A percentile compares a stretch with the other conserved stretches of the same genome.
phyloP scores from a whole-genome alignment of 1,140 invertebrate genomes.

The Drosophila grimshawi region DNA sequence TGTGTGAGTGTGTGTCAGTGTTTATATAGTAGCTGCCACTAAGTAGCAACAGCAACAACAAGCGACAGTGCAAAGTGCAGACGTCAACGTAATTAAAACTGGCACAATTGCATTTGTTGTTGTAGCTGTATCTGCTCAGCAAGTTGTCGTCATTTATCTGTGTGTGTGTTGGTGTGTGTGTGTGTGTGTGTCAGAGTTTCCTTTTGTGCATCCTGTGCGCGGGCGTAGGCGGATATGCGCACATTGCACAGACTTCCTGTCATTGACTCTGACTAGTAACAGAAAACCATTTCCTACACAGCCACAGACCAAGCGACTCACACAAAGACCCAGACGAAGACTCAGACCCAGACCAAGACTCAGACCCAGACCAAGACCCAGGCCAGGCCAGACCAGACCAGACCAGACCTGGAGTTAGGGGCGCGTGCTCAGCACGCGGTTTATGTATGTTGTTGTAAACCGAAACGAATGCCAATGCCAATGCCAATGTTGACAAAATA shows the following conservation, averaged over 20 bases:
- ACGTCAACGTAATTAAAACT: conserved; percentile 57
- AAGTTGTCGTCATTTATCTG: conserved; percentile 59
- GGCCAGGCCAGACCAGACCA: conserved; percentile 10
- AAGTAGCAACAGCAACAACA: conserved; percentile 60
- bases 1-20: conserved; percentile 37
- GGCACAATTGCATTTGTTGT: conserved; percentile 42
- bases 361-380: conserved; percentile 20
- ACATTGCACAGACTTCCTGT: conserved; percentile 75
- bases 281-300: conserved; percentile 71
- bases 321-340: conserved; percentile 5
- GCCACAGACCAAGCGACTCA: not conserved
- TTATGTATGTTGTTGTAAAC: conserved; percentile 2
- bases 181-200: conserved; percentile 51
- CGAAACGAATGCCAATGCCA: conserved; percentile 41
- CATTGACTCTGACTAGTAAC: conserved; percentile 75
- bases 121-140: conserved; percentile 45
- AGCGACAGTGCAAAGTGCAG: conserved; percentile 59
- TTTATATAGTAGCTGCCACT: conserved; percentile 71
- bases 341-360: conserved; percentile 24
- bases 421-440: conserved; percentile 65
- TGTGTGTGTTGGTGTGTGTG: conserved; percentile 19
- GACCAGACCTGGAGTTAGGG: conserved; percentile 6
- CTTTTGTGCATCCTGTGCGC: conserved; percentile 76
- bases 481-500: conserved; percentile 51
- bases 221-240: conserved; percentile 75